These are phyloP conservation scores for Atlantisia rogersi DNA, from an alignment of 2,113 vertebrate species.

Conservation along the genomic window DNA sequence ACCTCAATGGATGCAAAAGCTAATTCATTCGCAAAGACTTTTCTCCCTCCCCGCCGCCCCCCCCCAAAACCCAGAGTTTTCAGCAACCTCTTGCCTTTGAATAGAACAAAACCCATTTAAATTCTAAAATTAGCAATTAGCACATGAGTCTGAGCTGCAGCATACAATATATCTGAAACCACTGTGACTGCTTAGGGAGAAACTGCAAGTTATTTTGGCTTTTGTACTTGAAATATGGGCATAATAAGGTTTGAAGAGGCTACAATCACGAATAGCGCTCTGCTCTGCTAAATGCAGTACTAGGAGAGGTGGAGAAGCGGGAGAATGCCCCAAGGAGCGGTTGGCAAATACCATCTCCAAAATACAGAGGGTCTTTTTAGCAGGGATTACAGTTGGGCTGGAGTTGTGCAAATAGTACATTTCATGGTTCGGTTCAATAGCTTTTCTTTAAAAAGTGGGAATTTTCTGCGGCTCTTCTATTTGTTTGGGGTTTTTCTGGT, in stretches of 20 bases:
- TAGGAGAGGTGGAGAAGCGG: neutral
- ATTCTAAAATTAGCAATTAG: conserved; percentile 42
- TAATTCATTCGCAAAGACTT: neutral
- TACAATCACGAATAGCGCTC: neutral
- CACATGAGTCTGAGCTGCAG: neutral
- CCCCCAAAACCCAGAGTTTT: neutral
- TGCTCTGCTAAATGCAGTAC: neutral
- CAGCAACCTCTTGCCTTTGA: neutral
- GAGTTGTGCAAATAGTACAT: conserved; percentile 29
- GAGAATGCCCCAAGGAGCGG: neutral
- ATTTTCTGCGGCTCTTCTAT: neutral
- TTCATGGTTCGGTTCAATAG: neutral
- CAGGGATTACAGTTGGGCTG: neutral
- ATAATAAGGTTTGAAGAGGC: conserved; percentile 9
- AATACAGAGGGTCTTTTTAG: neutral
- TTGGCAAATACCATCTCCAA: conserved; percentile 32
- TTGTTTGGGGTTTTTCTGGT: neutral
- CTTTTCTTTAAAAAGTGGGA: neutral
- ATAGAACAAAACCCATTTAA: conserved; percentile 39
- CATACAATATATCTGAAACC: neutral
- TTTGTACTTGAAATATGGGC: conserved; percentile 36
- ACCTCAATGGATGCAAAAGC: neutral
- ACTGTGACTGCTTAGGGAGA: neutral
- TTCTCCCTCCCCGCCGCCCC: neutral
- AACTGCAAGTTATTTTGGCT: conserved; percentile 21